phyloP scores from a whole-genome alignment of 2,113 vertebrate genomes.

The Channa maculata region DNA sequence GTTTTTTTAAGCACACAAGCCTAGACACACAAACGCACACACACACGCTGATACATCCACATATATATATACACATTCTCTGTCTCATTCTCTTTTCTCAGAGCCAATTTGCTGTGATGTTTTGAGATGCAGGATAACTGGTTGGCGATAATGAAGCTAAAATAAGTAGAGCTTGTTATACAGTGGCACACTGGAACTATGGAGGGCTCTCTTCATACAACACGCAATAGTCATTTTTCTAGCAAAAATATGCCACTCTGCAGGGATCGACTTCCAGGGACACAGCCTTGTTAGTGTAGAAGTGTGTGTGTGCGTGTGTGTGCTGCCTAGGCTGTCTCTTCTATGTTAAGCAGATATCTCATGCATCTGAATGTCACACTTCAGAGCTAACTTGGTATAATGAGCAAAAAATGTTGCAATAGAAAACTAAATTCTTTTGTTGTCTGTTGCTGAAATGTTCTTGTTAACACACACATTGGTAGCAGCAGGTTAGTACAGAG shows the following conservation, averaged over 20 bases:
- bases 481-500: conserved; percentile 1
- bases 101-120: conserved; percentile 57
- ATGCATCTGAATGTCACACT: conserved; percentile 55
- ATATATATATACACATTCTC: conserved; percentile 14
- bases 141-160: conserved; percentile 67
- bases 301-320: conserved; percentile 29
- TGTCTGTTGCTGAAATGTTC: background rate
- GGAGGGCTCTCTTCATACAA: conserved; percentile 33
- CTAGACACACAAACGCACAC: conserved; percentile 20
- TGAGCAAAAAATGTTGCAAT: conserved; percentile 55
- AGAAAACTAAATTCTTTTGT: conserved; percentile 42
- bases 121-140: conserved; percentile 43
- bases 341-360: conserved; percentile 25
- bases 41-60: conserved; percentile 16
- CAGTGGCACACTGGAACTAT: conserved; percentile 29
- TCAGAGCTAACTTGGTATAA: conserved; percentile 58
- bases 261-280: conserved; percentile 39
- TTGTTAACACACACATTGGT: conserved; percentile 6
- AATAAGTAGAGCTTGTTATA: conserved; percentile 74
- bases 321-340: conserved; percentile 13
- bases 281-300: conserved; percentile 58
- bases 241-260: conserved; percentile 54
- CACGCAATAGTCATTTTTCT: conserved; percentile 50
- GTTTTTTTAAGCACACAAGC: background rate
- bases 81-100: conserved; percentile 48